phyloP scores from a whole-genome alignment of 2,113 vertebrate species.

The Dipodomys spectabilis region DNA sequence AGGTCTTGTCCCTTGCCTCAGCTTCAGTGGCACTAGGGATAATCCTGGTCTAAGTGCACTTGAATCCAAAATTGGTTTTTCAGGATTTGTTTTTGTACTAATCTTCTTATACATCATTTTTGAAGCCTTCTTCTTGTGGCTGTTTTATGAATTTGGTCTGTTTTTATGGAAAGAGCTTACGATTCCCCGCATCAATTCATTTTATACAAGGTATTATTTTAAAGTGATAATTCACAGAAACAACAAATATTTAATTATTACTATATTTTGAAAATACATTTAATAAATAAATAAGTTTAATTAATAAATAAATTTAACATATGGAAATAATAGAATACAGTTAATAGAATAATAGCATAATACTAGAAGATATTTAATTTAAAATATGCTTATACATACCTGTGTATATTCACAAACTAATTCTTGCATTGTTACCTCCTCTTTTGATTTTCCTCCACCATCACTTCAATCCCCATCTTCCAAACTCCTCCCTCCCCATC shows the following conservation, averaged over 20 bases:
- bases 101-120: constrained; percentile 31
- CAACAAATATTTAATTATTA: neutral
- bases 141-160: neutral
- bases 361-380: neutral
- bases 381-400: neutral
- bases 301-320: neutral
- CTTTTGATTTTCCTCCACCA: too few relatives aligned
- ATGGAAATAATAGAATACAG: too few relatives aligned
- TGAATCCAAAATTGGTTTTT: neutral
- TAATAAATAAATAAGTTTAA: neutral
- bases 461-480: too few relatives aligned
- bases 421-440: too few relatives aligned
- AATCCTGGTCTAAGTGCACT: neutral
- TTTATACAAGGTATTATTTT: neutral
- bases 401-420: neutral
- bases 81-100: constrained; percentile 41
- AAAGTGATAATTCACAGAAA: neutral
- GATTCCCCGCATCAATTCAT: neutral
- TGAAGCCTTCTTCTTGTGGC: neutral
- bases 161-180: neutral
- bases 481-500: too few relatives aligned
- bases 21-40: neutral
- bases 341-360: neutral
- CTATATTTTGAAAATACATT: neutral
- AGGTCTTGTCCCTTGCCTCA: neutral